Evolutionary conservation across 1,140 invertebrate genomes (phyloP).

Genomic region (Antheraea pernyi): DNA sequence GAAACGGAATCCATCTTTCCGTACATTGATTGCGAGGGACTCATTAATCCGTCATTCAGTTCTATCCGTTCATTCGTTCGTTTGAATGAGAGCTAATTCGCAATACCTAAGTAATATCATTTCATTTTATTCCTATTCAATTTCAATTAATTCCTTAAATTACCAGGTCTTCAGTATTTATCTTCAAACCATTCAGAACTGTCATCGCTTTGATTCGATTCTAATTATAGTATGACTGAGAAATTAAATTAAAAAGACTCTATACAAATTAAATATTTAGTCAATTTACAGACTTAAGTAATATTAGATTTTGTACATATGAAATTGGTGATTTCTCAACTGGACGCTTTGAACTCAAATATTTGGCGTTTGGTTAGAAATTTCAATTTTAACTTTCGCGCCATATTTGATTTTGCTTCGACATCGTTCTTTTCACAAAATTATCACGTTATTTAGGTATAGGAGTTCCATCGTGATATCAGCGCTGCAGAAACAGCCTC

Average conservation of each 20-base stretch:
- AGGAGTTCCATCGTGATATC: too few species aligned
- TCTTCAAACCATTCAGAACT: neutral
- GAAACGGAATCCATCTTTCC: neutral
- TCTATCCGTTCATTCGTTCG: constrained; percentile 7
- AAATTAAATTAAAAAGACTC: neutral
- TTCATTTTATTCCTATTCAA: neutral
- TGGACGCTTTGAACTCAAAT: too few species aligned
- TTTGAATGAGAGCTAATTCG: constrained; percentile 8
- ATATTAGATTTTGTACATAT: too few species aligned
- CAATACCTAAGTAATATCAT: neutral
- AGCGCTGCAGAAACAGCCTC: too few species aligned
- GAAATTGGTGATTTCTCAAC: too few species aligned
- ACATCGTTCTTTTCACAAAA: too few species aligned
- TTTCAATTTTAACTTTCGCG: too few species aligned
- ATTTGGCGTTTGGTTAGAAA: too few species aligned
- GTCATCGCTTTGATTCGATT: neutral
- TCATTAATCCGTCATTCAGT: constrained; percentile 14
- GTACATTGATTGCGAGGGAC: constrained; percentile 11
- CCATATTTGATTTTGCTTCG: too few species aligned
- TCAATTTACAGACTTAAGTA: neutral
- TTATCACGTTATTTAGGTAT: too few species aligned
- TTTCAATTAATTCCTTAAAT: neutral
- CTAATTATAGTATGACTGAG: neutral
- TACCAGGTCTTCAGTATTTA: neutral
- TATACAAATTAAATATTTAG: neutral